Evolutionary conservation across 2,113 vertebrate genomes (phyloP).

Genomic region (Himantopus leucocephalus): DNA sequence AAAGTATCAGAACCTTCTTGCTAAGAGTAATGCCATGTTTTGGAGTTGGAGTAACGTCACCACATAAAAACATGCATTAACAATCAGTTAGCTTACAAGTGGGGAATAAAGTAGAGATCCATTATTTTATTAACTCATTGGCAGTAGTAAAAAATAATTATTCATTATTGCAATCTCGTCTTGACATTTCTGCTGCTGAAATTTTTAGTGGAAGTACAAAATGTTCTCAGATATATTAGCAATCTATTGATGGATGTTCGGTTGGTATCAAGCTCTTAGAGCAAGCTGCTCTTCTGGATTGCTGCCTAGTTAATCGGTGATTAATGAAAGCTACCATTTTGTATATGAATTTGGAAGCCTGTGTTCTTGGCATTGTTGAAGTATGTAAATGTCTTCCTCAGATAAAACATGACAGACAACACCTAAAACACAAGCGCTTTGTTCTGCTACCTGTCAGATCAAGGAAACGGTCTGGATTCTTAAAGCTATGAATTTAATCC

Average conservation of each 20-base stretch:
- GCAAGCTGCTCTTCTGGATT: slow-evolving; percentile 5
- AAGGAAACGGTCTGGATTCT: background rate
- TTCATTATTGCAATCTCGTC: background rate
- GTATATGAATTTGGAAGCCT: background rate
- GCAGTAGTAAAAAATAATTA: background rate
- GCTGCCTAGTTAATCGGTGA: slow-evolving; percentile 26
- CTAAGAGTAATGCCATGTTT: background rate
- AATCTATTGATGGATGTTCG: slow-evolving; percentile 43
- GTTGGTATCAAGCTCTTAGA: slow-evolving; percentile 22
- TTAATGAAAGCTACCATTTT: slow-evolving; percentile 32
- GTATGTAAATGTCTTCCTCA: slow-evolving; percentile 5
- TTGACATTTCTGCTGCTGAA: background rate
- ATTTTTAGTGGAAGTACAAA: background rate
- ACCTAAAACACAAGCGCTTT: slow-evolving; percentile 25
- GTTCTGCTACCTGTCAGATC: slow-evolving; percentile 34
- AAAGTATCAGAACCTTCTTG: background rate
- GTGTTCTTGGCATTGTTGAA: slow-evolving; percentile 24
- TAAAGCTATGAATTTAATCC: background rate
- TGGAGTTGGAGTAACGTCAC: background rate
- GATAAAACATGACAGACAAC: slow-evolving; percentile 54
- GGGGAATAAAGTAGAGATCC: background rate
- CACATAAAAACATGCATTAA: slow-evolving; percentile 16
- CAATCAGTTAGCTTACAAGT: background rate
- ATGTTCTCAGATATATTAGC: slow-evolving; percentile 8
- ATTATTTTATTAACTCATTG: background rate